These are phyloP conservation scores for Thoracochromis brauschi DNA, from an alignment of 2,113 vertebrate genomes.

Conservation along the genomic window DNA sequence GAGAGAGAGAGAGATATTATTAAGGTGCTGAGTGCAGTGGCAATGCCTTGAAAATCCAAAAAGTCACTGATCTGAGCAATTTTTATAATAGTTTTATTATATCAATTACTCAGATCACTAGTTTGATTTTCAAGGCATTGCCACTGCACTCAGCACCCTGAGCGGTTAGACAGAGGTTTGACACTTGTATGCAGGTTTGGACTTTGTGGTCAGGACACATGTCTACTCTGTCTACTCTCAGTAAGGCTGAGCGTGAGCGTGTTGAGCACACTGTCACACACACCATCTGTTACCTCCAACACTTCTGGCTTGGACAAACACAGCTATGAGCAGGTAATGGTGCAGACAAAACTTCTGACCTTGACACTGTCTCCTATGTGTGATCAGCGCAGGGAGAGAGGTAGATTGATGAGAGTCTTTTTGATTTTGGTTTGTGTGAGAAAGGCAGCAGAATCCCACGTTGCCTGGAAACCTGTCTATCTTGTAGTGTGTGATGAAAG, in stretches of 20 bases:
- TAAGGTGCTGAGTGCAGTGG: background rate
- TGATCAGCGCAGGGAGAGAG: constrained; percentile 45
- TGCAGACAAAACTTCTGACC: constrained; percentile 69
- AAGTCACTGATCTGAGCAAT: background rate
- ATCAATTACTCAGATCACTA: background rate
- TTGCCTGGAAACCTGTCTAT: constrained; percentile 69
- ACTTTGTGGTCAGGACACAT: constrained; percentile 52
- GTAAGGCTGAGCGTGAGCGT: constrained; percentile 41
- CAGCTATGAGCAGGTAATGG: constrained; percentile 68
- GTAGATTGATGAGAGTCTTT: constrained; percentile 63
- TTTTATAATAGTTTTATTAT: background rate
- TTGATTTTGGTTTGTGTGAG: constrained; percentile 53
- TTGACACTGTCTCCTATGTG: constrained; percentile 67
- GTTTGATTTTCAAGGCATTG: background rate
- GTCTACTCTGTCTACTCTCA: constrained; percentile 51
- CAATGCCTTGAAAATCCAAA: background rate
- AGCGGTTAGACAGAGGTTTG: constrained; percentile 24
- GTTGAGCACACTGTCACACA: constrained; percentile 59
- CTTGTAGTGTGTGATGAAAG: constrained; percentile 17
- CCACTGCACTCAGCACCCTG: background rate
- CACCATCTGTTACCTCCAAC: constrained; percentile 68
- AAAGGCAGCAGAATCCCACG: constrained; percentile 39
- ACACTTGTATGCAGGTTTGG: constrained; percentile 23
- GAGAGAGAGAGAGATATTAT: too few species aligned
- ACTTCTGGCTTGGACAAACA: constrained; percentile 67